These are phyloP conservation scores for Synanthedon andrenaeformis DNA, from an alignment of 2,888 invertebrate genomes.

Conservation along the genomic window DNA sequence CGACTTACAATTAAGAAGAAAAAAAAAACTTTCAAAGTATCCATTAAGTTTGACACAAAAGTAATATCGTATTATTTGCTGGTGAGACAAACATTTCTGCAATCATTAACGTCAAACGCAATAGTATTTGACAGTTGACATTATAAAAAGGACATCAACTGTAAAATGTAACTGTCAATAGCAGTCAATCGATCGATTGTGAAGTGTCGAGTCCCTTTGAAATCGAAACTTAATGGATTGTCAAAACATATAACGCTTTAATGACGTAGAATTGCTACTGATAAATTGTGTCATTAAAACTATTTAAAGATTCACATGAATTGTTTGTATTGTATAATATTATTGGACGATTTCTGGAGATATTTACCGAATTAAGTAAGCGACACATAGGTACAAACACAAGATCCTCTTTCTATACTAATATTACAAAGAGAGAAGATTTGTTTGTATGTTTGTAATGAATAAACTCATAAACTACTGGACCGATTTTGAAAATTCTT, in stretches of 20 bases:
- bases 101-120: background rate
- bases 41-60: too few species aligned
- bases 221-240: slow-evolving; percentile 16
- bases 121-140: slow-evolving; percentile 16
- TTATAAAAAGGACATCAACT: slow-evolving; percentile 52
- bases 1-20: too few species aligned
- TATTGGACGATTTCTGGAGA: background rate
- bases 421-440: too few species aligned
- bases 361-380: too few species aligned
- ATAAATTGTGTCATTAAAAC: slow-evolving; percentile 52
- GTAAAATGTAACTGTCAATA: slow-evolving; percentile 53
- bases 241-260: slow-evolving; percentile 62
- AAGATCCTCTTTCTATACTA: too few species aligned
- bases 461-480: too few species aligned
- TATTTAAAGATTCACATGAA: slow-evolving; percentile 31
- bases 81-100: background rate
- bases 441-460: too few species aligned
- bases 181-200: slow-evolving; percentile 28
- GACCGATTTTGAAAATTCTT: too few species aligned
- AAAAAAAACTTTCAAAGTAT: too few species aligned
- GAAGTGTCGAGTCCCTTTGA: slow-evolving; percentile 31
- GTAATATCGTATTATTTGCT: background rate
- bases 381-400: too few species aligned
- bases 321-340: slow-evolving; percentile 2
- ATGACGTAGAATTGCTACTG: slow-evolving; percentile 41